Evolutionary conservation across 1,140 invertebrate genomes (phyloP).

Genomic region (Chrysoperla carnea): DNA sequence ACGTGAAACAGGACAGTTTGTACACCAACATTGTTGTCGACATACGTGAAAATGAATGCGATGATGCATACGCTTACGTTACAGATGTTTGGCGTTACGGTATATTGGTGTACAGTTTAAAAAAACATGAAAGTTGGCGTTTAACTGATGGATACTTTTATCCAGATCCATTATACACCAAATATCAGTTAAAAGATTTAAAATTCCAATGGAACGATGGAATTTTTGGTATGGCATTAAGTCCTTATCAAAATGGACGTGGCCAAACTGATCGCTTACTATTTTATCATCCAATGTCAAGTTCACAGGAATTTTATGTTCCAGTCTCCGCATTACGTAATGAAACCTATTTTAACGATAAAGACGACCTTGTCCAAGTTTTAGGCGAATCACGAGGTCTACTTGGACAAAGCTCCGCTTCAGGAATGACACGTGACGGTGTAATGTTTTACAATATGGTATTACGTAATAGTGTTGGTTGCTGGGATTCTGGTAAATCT

Average conservation of each 20-base stretch:
- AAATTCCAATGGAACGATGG: constrained; percentile 70
- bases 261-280: constrained; percentile 33
- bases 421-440: constrained; percentile 46
- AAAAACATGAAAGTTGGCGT: constrained; percentile 46
- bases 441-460: constrained; percentile 66
- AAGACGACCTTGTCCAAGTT: constrained; percentile 36
- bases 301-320: constrained; percentile 54
- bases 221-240: constrained; percentile 55
- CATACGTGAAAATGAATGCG: constrained; percentile 38
- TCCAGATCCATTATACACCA: constrained; percentile 55
- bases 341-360: constrained; percentile 29
- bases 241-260: constrained; percentile 29
- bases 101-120: constrained; percentile 46
- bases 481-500: constrained; percentile 58
- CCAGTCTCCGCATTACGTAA: constrained; percentile 41
- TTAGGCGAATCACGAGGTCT: constrained; percentile 40
- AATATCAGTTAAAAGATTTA: constrained; percentile 43
- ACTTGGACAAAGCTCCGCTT: constrained; percentile 49
- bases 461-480: constrained; percentile 49
- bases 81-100: constrained; percentile 62
- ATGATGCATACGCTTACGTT: constrained; percentile 46
- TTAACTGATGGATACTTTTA: constrained; percentile 55
- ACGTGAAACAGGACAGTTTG: constrained; percentile 50
- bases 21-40: constrained; percentile 59
- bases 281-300: constrained; percentile 66